A percentile compares a stretch with the other conserved stretches of the same genome.
These are phyloP conservation scores for Drosophila maculinotata DNA, from an alignment of 2,888 invertebrate genomes.

Conservation along the genomic window DNA sequence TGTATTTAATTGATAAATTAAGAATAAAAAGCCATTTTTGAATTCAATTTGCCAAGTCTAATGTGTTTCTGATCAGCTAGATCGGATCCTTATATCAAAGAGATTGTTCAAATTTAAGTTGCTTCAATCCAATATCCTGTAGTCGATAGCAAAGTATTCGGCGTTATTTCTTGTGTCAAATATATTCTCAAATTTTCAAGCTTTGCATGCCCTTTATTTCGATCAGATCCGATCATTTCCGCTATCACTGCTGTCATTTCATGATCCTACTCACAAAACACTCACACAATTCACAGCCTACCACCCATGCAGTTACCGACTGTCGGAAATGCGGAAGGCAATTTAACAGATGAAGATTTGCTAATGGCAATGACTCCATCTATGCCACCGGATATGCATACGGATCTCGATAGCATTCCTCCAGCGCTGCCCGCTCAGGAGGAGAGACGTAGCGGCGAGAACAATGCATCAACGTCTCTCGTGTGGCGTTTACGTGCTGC, in stretches of 20 bases:
- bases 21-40: no score
- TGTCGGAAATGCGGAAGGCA: constrained; percentile 7
- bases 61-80: no score
- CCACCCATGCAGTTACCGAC: constrained; percentile 4
- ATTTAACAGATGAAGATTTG: constrained; percentile 28
- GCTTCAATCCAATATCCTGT: no score
- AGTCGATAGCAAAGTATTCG: no score
- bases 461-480: constrained; percentile 1
- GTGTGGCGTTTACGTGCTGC: constrained; percentile 17
- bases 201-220: background rate
- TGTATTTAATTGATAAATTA: no score
- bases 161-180: no score
- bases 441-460: constrained; percentile 10
- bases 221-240: no score
- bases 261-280: background rate
- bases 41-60: no score
- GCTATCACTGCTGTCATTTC: background rate
- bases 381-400: constrained; percentile 16
- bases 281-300: constrained; percentile 26
- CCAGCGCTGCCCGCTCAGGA: background rate
- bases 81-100: background rate
- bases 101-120: no score
- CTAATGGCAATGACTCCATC: constrained; percentile 3
- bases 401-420: background rate
- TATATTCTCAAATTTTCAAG: background rate